A percentile compares a stretch with the other conserved stretches of the same genome.
phyloP scores from a whole-genome alignment of 2,888 invertebrate species.

The Ophraella communa region DNA sequence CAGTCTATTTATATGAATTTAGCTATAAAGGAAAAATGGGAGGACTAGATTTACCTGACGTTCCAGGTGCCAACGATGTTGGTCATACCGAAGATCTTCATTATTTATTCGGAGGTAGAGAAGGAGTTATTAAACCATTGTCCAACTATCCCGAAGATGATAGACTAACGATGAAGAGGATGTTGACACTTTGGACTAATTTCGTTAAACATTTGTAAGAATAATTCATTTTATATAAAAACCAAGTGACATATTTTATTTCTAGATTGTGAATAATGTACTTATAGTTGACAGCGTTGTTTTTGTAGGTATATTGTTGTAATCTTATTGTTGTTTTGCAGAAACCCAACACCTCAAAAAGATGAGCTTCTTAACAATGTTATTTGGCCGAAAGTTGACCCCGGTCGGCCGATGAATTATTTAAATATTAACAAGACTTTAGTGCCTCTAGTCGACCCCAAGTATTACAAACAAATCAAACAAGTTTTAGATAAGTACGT shows the following conservation, averaged over 20 bases:
- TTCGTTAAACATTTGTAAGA: constrained; percentile 31
- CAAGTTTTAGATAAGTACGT: constrained; percentile 18
- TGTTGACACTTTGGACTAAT: constrained; percentile 32
- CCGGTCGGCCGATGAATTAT: not conserved
- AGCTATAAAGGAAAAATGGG: constrained; percentile 29
- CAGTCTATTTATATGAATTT: constrained; percentile 26
- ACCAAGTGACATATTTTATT: not conserved
- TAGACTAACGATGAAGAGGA: constrained; percentile 26
- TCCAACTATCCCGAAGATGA: constrained; percentile 15
- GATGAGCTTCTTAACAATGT: constrained; percentile 24
- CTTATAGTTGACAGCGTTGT: too few species aligned
- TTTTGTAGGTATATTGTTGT: not conserved
- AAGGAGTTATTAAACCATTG: constrained; percentile 10
- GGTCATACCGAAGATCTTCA: constrained; percentile 31
- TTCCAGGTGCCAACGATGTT: constrained; percentile 23
- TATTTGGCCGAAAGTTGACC: constrained; percentile 19
- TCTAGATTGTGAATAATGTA: too few species aligned
- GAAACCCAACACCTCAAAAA: constrained; percentile 25
- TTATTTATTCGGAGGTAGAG: constrained; percentile 27
- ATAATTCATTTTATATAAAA: not conserved
- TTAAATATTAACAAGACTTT: constrained; percentile 26
- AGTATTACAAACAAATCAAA: constrained; percentile 15
- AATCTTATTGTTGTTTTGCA: constrained; percentile 8
- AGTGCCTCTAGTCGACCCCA: constrained; percentile 18
- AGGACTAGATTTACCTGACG: constrained; percentile 9